Percentiles rank a stretch among this genome's conserved stretches.
phyloP scores from a whole-genome alignment of 1,140 invertebrate genomes.

The Anastatus disparis region DNA sequence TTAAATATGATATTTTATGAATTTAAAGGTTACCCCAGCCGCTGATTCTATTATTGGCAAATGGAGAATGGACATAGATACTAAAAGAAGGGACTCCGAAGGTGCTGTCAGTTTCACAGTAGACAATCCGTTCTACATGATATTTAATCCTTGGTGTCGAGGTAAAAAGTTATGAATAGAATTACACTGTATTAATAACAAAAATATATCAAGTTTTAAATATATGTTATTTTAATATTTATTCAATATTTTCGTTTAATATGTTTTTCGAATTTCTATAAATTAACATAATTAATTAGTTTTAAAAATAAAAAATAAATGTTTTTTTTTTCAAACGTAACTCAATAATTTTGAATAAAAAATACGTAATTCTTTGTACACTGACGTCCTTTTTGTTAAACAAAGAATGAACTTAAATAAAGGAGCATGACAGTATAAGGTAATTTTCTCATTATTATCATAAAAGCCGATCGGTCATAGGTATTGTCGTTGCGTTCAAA shows the following conservation, averaged over 20 bases:
- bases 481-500: neutral
- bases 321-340: neutral
- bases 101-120: conserved; percentile 62
- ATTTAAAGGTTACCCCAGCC: conserved; percentile 78
- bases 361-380: too few relatives aligned
- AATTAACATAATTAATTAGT: neutral
- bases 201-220: neutral
- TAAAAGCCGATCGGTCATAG: neutral
- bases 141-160: conserved; percentile 86
- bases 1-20: conserved; percentile 45
- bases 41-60: conserved; percentile 82
- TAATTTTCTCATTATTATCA: neutral
- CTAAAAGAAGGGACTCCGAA: conserved; percentile 74
- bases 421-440: neutral
- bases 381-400: too few relatives aligned
- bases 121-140: conserved; percentile 59
- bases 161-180: conserved; percentile 58
- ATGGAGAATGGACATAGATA: conserved; percentile 88
- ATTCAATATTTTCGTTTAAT: too few relatives aligned
- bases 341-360: too few relatives aligned
- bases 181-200: conserved; percentile 13
- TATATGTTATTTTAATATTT: too few relatives aligned
- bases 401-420: too few relatives aligned
- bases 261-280: too few relatives aligned
- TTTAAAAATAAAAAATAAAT: neutral